Conservation (phyloP, 2,797 vertebrate genomes). For the Rhinichthys osculus region DNA sequence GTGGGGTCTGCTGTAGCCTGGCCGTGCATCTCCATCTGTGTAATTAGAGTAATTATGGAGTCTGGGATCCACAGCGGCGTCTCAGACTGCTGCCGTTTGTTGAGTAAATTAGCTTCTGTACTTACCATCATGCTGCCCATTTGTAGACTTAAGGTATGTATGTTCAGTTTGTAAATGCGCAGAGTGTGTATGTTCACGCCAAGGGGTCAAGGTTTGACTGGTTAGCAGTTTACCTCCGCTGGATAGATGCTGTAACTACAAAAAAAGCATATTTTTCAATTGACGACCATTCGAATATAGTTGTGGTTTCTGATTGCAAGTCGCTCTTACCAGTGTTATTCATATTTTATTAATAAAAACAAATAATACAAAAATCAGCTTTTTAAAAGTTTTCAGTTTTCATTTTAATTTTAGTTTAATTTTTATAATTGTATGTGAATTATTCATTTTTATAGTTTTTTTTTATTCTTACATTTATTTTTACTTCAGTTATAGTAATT, state of each 20-base stretch:
- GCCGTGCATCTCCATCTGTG: conserved; percentile 49
- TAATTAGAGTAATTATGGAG: conserved; percentile 60
- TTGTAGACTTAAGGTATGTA: neutral
- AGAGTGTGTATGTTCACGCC: neutral
- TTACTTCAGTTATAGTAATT: too few species aligned
- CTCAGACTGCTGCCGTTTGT: conserved; percentile 44
- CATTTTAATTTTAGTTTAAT: neutral
- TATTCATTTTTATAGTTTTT: too few species aligned
- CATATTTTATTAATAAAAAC: neutral
- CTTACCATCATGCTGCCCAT: too few species aligned
- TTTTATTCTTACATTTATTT: too few species aligned
- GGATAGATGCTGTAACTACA: neutral
- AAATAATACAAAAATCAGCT: too few species aligned
- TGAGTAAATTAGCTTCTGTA: conserved; percentile 40
- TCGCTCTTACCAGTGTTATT: neutral
- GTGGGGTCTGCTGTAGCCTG: conserved; percentile 52
- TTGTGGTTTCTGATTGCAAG: neutral
- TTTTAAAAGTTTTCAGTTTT: neutral
- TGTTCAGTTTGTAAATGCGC: neutral
- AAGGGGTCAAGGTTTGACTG: neutral
- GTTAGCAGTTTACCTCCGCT: neutral
- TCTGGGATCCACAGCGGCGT: conserved; percentile 25
- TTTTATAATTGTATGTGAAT: too few species aligned
- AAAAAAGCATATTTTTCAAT: neutral
- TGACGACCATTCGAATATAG: neutral